Percentiles rank a stretch among this genome's conserved stretches.
phyloP scores from a whole-genome alignment of 2,888 invertebrate species.

The Yponomeuta evonymella region DNA sequence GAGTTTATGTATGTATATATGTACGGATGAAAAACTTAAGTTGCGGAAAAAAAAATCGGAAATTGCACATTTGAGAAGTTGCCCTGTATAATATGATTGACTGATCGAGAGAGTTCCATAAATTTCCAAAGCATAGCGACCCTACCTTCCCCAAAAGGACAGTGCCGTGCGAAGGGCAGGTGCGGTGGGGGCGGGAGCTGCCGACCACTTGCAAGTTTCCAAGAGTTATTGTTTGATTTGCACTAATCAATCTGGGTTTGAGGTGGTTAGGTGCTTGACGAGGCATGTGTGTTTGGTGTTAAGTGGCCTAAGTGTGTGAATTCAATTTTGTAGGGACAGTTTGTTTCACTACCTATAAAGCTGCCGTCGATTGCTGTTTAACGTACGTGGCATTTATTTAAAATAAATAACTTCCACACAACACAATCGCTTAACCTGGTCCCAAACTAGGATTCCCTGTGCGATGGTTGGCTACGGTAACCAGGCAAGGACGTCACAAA shows the following conservation, averaged over 20 bases:
- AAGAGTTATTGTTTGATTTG: constrained; percentile 46
- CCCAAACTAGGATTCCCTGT: too few relatives aligned
- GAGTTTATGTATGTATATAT: too few relatives aligned
- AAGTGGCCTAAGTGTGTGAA: constrained; percentile 21
- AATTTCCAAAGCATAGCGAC: background rate
- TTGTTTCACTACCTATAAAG: background rate
- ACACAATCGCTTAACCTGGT: too few relatives aligned
- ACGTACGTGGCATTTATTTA: background rate
- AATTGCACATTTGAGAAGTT: background rate
- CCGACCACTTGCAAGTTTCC: background rate
- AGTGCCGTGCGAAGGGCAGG: constrained; percentile 28
- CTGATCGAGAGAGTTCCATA: background rate
- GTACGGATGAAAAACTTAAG: too few relatives aligned
- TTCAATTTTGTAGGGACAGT: background rate
- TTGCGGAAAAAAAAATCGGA: too few relatives aligned
- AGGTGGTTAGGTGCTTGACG: constrained; percentile 17
- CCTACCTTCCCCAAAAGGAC: background rate
- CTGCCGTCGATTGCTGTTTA: background rate
- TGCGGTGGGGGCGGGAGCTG: background rate
- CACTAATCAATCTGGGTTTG: constrained; percentile 46
- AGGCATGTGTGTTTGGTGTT: constrained; percentile 17
- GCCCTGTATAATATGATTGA: background rate
- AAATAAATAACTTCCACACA: too few relatives aligned
- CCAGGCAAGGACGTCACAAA: too few relatives aligned
- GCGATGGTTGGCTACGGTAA: too few relatives aligned